Conservation (phyloP, 2,888 invertebrate genomes). For the Rhyacophila evoluta region DNA sequence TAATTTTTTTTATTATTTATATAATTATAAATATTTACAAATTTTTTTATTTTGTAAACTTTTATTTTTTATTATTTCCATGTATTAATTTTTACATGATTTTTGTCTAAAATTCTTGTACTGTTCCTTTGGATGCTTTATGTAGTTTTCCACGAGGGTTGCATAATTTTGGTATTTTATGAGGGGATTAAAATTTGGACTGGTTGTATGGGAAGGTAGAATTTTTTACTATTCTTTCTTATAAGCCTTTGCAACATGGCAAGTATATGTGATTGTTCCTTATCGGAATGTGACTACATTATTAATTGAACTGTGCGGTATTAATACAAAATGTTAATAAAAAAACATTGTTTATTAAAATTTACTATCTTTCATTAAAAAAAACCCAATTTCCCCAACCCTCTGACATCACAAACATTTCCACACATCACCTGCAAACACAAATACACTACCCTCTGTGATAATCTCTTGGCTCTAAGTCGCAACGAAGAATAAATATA, state of each 20-base stretch:
- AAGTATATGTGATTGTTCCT: slow-evolving; percentile 52
- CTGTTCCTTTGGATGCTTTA: neutral
- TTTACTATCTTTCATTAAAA: slow-evolving; percentile 54
- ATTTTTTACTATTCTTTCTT: slow-evolving; percentile 6
- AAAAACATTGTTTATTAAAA: slow-evolving; percentile 72
- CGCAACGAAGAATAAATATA: too few species aligned
- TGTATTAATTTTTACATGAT: slow-evolving; percentile 46
- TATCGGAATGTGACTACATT: slow-evolving; percentile 51
- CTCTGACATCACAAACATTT: too few species aligned
- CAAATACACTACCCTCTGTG: too few species aligned
- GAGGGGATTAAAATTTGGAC: slow-evolving; percentile 18
- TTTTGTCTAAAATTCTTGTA: neutral
- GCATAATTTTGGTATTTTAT: slow-evolving; percentile 13
- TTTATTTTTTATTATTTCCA: slow-evolving; percentile 35
- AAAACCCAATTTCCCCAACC: neutral
- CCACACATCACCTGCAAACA: too few species aligned
- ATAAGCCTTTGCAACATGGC: neutral
- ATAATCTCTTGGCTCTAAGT: too few species aligned
- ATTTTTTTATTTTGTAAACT: slow-evolving; percentile 25
- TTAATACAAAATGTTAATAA: slow-evolving; percentile 68
- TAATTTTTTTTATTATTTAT: slow-evolving; percentile 28
- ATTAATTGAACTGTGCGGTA: slow-evolving; percentile 53
- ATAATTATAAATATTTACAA: slow-evolving; percentile 19
- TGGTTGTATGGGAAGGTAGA: neutral
- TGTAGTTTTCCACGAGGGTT: neutral